Conservation (phyloP, 2,113 vertebrate genomes). For the Anguilla japonica region DNA sequence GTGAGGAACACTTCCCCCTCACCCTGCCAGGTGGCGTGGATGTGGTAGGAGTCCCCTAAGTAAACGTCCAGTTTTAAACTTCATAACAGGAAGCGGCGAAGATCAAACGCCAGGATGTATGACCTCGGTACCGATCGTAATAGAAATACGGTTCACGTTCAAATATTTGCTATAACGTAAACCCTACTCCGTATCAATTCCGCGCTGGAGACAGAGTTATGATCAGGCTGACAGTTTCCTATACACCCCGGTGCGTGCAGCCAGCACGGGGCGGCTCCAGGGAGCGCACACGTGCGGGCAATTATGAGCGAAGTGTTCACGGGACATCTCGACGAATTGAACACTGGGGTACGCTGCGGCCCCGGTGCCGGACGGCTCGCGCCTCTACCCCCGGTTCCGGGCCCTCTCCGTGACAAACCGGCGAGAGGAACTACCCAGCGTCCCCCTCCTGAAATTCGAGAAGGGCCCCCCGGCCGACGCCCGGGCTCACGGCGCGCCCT, state of each 20-base stretch:
- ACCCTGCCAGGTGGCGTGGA: constrained; percentile 52
- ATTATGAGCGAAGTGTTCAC: constrained; percentile 74
- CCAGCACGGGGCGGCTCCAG: constrained; percentile 56
- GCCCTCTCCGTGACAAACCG: neutral
- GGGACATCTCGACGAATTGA: constrained; percentile 62
- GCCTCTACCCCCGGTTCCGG: neutral
- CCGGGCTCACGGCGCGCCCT: neutral
- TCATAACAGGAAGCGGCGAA: constrained; percentile 72
- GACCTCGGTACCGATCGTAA: constrained; percentile 83
- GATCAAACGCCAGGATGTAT: constrained; percentile 73
- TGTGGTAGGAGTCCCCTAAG: constrained; percentile 54
- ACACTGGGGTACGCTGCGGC: constrained; percentile 51
- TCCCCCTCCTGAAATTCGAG: neutral
- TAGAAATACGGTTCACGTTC: constrained; percentile 79
- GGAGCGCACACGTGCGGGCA: constrained; percentile 76
- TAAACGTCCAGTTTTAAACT: constrained; percentile 66
- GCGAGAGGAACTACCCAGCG: neutral
- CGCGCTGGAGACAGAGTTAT: constrained; percentile 78
- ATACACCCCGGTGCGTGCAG: constrained; percentile 71
- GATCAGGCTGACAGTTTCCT: constrained; percentile 79
- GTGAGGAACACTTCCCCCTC: constrained; percentile 15
- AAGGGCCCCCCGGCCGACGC: neutral
- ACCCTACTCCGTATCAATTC: constrained; percentile 71
- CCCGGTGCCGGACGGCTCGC: constrained; percentile 9
- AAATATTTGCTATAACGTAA: constrained; percentile 81